phyloP scores from a whole-genome alignment of 2,797 vertebrate genomes.

The Muscicapa comitata region DNA sequence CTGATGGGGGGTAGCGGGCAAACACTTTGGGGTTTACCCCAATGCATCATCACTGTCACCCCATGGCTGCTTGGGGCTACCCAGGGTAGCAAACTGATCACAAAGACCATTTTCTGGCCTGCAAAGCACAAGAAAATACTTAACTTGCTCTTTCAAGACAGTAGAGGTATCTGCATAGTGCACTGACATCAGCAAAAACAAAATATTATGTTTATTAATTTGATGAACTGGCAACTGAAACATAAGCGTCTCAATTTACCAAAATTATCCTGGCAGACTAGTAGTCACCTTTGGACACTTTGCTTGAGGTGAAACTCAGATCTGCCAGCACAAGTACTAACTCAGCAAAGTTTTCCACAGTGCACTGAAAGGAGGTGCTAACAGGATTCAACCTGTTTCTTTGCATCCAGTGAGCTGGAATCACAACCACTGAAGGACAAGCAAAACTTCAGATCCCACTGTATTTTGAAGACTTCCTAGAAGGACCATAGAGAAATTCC shows the following conservation, averaged over 20 bases:
- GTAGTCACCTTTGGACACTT: not conserved
- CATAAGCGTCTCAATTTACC: not conserved
- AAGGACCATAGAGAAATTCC: not conserved
- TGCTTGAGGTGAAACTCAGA: not conserved
- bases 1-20: not conserved
- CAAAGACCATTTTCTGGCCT: not conserved
- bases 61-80: rapidly evolving
- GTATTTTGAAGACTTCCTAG: not conserved
- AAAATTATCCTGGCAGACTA: not conserved
- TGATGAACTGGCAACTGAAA: not conserved
- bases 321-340: not conserved
- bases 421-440: not conserved
- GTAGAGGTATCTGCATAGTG: not conserved
- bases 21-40: not conserved
- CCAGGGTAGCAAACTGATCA: not conserved
- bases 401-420: not conserved
- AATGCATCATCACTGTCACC: rapidly evolving
- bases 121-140: not conserved
- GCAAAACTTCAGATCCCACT: not conserved
- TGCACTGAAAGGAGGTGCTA: not conserved
- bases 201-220: not conserved
- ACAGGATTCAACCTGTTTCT: not conserved
- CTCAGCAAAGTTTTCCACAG: not conserved
- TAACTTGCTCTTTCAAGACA: not conserved
- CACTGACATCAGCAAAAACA: not conserved